Percentiles rank a stretch among this genome's conserved stretches.
Evolutionary conservation across 2,797 vertebrate genomes (phyloP).

Genomic region (Lepus oiostolus): DNA sequence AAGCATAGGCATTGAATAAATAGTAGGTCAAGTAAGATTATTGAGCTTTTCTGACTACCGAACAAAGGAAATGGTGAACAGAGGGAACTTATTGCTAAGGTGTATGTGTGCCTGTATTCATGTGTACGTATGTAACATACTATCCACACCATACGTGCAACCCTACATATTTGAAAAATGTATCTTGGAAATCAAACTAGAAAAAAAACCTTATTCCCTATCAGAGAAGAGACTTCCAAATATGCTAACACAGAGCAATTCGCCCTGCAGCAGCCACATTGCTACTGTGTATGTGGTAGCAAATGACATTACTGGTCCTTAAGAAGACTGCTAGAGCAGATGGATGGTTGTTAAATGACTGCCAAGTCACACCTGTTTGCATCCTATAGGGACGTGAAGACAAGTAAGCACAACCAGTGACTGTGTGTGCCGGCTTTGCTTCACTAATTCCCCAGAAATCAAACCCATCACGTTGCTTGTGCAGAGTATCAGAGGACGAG

Average conservation of each 20-base stretch:
- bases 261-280: neutral
- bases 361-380: conserved; percentile 20
- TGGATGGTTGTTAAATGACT: conserved; percentile 3
- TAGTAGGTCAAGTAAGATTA: neutral
- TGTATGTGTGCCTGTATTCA: neutral
- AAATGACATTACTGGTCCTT: neutral
- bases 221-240: neutral
- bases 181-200: conserved; percentile 21
- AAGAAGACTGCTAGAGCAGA: conserved; percentile 43
- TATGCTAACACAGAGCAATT: neutral
- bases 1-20: neutral
- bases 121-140: neutral
- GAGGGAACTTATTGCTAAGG: neutral
- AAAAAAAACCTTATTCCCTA: neutral
- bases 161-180: neutral
- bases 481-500: neutral
- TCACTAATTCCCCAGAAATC: conserved; percentile 48
- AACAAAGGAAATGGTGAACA: neutral
- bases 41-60: neutral
- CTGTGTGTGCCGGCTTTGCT: neutral
- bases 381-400: neutral
- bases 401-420: neutral
- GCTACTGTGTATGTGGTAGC: neutral
- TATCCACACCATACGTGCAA: neutral
- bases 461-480: neutral